These are phyloP conservation scores for Daphoenositta chrysoptera DNA, from an alignment of 2,113 vertebrate genomes.

Conservation along the genomic window DNA sequence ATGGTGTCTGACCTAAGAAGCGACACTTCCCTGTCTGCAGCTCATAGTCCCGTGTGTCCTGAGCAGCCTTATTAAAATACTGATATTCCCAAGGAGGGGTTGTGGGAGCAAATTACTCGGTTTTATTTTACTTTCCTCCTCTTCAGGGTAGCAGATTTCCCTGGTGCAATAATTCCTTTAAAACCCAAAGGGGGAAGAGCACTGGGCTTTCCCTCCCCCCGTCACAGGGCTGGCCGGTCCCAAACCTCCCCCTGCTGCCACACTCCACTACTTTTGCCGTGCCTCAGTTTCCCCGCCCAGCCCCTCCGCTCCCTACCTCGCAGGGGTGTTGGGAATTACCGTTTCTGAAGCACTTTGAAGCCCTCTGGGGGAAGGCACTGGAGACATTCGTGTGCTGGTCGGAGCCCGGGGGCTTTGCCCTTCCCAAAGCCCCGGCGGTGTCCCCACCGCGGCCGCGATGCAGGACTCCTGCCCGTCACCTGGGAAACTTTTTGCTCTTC, in stretches of 20 bases:
- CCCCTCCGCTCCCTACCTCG: slow-evolving; percentile 3
- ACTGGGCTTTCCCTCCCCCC: not conserved
- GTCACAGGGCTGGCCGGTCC: not conserved
- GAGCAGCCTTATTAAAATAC: not conserved
- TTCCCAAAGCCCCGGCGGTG: not conserved
- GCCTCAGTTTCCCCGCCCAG: slow-evolving; percentile 21
- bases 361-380: not conserved
- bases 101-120: not conserved
- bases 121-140: not conserved
- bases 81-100: not conserved
- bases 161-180: slow-evolving; percentile 49
- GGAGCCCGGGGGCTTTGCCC: not conserved
- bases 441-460: not conserved
- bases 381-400: not conserved
- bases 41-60: not conserved
- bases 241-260: not conserved
- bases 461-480: not conserved
- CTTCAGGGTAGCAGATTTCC: slow-evolving; percentile 1
- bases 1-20: not conserved
- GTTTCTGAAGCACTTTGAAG: slow-evolving; percentile 58
- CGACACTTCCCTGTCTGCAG: not conserved
- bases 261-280: not conserved
- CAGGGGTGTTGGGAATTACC: not conserved
- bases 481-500: slow-evolving; percentile 30
- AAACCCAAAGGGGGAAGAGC: not conserved